A percentile compares a stretch with the other conserved stretches of the same genome.
These are phyloP conservation scores for Huso huso DNA, from an alignment of 2,797 vertebrate genomes.

Conservation along the genomic window DNA sequence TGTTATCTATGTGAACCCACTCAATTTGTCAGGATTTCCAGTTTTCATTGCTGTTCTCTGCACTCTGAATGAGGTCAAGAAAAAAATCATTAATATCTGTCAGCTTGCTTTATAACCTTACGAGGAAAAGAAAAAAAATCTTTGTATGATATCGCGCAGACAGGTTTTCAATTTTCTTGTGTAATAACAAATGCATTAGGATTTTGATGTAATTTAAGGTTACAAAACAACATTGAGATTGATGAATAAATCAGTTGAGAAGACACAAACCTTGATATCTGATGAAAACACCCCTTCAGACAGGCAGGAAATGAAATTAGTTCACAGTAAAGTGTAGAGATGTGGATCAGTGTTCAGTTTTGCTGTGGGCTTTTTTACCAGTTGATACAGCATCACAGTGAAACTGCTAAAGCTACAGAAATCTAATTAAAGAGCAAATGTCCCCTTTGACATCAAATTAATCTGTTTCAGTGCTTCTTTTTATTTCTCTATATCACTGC, in stretches of 20 bases:
- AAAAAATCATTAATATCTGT: constrained; percentile 80
- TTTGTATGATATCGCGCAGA: constrained; percentile 70
- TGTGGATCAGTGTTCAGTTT: constrained; percentile 54
- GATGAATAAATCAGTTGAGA: constrained; percentile 80
- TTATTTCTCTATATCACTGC: constrained; percentile 46
- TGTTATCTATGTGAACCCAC: constrained; percentile 22
- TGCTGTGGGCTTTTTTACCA: constrained; percentile 54
- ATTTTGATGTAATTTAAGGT: constrained; percentile 80
- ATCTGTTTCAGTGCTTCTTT: constrained; percentile 67
- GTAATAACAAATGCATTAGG: constrained; percentile 79
- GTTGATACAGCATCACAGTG: constrained; percentile 47
- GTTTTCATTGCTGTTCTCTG: constrained; percentile 45
- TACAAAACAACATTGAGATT: constrained; percentile 75
- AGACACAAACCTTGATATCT: constrained; percentile 71
- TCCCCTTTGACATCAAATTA: constrained; percentile 71
- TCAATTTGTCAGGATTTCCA: constrained; percentile 50
- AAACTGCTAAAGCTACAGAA: constrained; percentile 58
- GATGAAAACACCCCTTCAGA: constrained; percentile 75
- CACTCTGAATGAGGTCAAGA: constrained; percentile 61
- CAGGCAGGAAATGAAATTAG: constrained; percentile 80
- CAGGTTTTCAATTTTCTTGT: constrained; percentile 77
- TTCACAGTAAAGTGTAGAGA: constrained; percentile 64
- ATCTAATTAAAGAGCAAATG: constrained; percentile 80
- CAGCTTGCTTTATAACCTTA: constrained; percentile 74
- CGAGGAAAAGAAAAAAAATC: constrained; percentile 48